Conservation (phyloP, 2,888 invertebrate genomes). For the Stenolophus ochropezus region DNA sequence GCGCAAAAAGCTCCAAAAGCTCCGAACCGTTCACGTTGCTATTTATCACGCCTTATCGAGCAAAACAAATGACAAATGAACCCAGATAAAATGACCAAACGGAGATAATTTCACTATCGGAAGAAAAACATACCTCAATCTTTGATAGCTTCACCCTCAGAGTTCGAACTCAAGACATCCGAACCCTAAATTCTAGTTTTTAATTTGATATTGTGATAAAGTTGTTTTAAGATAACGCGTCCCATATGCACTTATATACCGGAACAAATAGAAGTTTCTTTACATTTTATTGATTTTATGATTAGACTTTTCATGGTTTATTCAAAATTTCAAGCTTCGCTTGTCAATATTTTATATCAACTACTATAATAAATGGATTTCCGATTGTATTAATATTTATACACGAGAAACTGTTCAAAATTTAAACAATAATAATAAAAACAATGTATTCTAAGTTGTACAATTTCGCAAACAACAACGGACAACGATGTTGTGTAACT, state of each 20-base stretch:
- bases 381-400: not conserved
- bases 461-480: not conserved
- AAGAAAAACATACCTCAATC: not conserved
- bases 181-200: too few species aligned
- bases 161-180: too few species aligned
- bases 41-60: conserved; percentile 36
- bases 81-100: not conserved
- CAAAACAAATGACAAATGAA: conserved; percentile 25
- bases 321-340: conserved; percentile 9
- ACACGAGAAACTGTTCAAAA: too few species aligned
- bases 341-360: not conserved
- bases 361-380: not conserved
- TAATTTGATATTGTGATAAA: too few species aligned
- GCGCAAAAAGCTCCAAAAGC: not conserved
- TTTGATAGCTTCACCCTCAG: too few species aligned
- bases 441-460: not conserved
- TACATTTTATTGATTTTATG: conserved; percentile 49
- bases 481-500: not conserved
- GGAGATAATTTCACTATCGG: not conserved
- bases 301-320: conserved; percentile 40
- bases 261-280: conserved; percentile 28
- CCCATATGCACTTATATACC: not conserved
- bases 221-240: not conserved
- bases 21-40: conserved; percentile 17
- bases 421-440: not conserved